Evolutionary conservation across 2,797 vertebrate genomes (phyloP), one percentile per base, ranked within the genome.

Genomic region (Adrianichthys oophorus): DNA sequence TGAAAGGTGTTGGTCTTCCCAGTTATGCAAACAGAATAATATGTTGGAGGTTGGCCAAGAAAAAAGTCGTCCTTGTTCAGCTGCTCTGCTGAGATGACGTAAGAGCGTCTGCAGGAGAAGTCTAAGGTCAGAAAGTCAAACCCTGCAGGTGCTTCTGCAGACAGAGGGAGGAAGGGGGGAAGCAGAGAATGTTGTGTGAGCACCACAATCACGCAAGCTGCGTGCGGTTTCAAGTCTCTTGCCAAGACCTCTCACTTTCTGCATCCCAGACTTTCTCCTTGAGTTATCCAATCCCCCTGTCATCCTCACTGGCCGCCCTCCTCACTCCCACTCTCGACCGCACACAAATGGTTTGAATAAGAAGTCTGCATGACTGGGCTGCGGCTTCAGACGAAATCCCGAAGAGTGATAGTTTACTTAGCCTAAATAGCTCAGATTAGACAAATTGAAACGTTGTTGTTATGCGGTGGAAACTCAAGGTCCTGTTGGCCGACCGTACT

Each of bases 331-430:
- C 80, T 81, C 67, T 74, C 79, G n/a, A 90, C 89, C 89, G 73
- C 88, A 90, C 87, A 89, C 92, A 93, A 95, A 92, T 95, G 94
- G 92, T 96, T 95, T 93, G 87, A 94, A 95, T 95, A 91, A 96
- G 79, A 94, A 83, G 77, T 85, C 92, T 92, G 91, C 89, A 87
- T 79, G 90, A 82, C 89, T 94, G 92, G 93, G 92, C 93, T 92
- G 93, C 87, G 92, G 84, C 84, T 72, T 80, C 83, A 92, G 78
- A 92, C 65, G 79, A 86, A 87, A 88, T 85, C 73, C 90, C 55
- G 85, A 92, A 86, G 89, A 95, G 89, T 68, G 63, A 93, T 85
- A 90, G 92, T 92, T 96, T 94, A 93, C 91, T 95, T 92, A 93
- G 93, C 91, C 90, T 89, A 92, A 94, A 93, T 91, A 94, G 83